phyloP scores from a whole-genome alignment of 2,888 invertebrate genomes.

The Gortyna flavago region DNA sequence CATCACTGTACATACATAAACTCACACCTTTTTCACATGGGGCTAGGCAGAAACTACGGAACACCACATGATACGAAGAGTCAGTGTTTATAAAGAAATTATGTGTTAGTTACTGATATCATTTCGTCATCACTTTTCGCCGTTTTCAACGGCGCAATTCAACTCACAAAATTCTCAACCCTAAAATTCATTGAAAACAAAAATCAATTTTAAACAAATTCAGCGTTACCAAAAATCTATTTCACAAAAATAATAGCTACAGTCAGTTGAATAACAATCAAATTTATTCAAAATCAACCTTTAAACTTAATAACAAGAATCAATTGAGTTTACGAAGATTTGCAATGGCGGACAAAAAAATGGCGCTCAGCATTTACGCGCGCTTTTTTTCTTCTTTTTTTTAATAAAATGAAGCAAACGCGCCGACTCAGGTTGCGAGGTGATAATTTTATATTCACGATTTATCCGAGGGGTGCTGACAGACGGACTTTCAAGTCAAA shows the following conservation, averaged over 20 bases:
- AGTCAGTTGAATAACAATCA: conserved; percentile 48
- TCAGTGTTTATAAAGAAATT: neutral
- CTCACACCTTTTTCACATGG: neutral
- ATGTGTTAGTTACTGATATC: neutral
- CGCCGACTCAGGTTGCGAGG: conserved; percentile 80
- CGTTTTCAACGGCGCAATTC: neutral
- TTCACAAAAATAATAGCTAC: conserved; percentile 38
- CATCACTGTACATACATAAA: no score
- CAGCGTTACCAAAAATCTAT: conserved; percentile 12
- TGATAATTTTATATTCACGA: conserved; percentile 87
- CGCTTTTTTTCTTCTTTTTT: conserved; percentile 79
- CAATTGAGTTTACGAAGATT: conserved; percentile 75
- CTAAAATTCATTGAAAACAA: neutral
- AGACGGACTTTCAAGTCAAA: conserved; percentile 63
- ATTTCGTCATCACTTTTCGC: neutral
- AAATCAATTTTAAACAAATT: neutral
- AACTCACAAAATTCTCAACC: neutral
- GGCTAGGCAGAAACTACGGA: neutral
- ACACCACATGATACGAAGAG: neutral
- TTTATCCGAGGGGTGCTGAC: conserved; percentile 70
- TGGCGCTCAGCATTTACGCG: conserved; percentile 70
- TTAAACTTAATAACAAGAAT: conserved; percentile 69
- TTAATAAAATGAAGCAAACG: conserved; percentile 87
- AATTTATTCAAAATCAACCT: conserved; percentile 58
- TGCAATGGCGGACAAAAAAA: conserved; percentile 69